These are phyloP conservation scores for Lophochroa leadbeateri DNA, from an alignment of 2,113 vertebrate genomes.

Conservation along the genomic window DNA sequence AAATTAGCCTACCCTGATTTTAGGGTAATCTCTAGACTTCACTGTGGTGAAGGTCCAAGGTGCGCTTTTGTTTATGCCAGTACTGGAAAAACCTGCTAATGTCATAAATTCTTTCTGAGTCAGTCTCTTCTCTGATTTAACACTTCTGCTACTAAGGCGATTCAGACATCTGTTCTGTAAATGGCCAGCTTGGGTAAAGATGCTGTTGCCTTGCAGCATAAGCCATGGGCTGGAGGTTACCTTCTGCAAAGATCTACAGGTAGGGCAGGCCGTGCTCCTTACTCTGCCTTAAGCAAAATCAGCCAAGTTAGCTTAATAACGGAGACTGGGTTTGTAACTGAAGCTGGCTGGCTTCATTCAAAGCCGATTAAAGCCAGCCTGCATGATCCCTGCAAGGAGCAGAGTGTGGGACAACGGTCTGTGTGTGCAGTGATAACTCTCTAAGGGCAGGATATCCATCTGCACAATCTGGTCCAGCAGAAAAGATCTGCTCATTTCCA, in stretches of 20 bases:
- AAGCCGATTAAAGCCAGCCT: not conserved
- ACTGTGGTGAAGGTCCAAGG: not conserved
- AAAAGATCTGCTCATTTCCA: not conserved
- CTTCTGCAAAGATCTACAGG: not conserved
- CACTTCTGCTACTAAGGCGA: rapidly evolving
- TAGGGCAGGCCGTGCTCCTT: not conserved
- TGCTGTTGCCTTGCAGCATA: not conserved
- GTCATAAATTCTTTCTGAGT: not conserved
- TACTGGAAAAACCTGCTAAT: not conserved
- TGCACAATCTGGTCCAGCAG: not conserved
- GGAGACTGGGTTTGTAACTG: rapidly evolving
- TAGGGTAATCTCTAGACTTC: not conserved
- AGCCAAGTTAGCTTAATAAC: not conserved
- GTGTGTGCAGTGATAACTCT: rapidly evolving
- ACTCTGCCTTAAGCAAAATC: not conserved
- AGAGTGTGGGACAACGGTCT: not conserved
- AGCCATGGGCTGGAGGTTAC: not conserved
- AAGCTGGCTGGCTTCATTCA: not conserved
- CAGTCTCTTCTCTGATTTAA: not conserved
- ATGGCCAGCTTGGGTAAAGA: not conserved
- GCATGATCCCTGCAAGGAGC: not conserved
- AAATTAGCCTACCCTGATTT: not conserved
- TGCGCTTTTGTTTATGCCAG: not conserved
- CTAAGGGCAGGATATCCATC: not conserved
- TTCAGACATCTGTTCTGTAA: not conserved